A percentile compares a stretch with the other conserved stretches of the same genome.
Conservation (phyloP, 2,888 invertebrate species). For the Phasia obesa region DNA sequence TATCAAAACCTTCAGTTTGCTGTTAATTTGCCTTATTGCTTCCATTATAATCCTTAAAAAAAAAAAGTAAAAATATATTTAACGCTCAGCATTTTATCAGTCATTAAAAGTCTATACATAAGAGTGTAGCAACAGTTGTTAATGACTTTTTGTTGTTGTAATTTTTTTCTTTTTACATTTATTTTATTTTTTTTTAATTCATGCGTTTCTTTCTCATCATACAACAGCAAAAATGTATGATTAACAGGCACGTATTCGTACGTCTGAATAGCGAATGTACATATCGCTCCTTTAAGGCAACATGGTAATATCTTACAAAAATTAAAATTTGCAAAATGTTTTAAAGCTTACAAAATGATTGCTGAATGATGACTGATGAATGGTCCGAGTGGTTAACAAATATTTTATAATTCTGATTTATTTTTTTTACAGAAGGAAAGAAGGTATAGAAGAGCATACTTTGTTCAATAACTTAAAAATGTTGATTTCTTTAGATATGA, state of each 20-base stretch:
- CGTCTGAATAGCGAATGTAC: not conserved
- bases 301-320: too few relatives aligned
- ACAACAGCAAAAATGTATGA: conserved; percentile 10
- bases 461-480: too few relatives aligned
- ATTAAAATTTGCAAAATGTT: too few relatives aligned
- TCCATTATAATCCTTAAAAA: not conserved
- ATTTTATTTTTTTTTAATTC: not conserved
- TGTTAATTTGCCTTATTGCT: not conserved
- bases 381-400: too few relatives aligned
- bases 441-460: too few relatives aligned
- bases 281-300: too few relatives aligned
- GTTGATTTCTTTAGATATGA: too few relatives aligned
- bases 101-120: conserved; percentile 51
- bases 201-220: conserved; percentile 15
- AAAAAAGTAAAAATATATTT: not conserved
- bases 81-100: conserved; percentile 35
- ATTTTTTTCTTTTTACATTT: conserved; percentile 1
- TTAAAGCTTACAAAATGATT: too few relatives aligned
- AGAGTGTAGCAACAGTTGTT: conserved; percentile 59
- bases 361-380: too few relatives aligned
- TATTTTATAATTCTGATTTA: too few relatives aligned
- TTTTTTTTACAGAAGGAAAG: too few relatives aligned
- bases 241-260: conserved; percentile 44
- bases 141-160: conserved; percentile 47
- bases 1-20: too few relatives aligned